A percentile compares a stretch with the other conserved stretches of the same genome.
These are phyloP conservation scores for Haemorhous mexicanus DNA, from an alignment of 2,113 vertebrate genomes.

Conservation along the genomic window DNA sequence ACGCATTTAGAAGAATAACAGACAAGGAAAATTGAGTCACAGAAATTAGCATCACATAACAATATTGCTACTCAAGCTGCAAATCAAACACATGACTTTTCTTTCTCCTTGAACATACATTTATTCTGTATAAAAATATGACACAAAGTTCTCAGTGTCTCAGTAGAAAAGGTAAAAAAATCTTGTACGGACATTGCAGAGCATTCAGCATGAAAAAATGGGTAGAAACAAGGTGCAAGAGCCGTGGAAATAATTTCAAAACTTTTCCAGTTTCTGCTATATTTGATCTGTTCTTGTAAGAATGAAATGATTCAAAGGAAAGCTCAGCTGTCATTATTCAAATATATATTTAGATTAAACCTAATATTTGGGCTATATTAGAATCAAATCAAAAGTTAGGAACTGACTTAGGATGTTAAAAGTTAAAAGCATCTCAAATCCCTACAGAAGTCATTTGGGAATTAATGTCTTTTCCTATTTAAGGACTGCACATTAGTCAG, in stretches of 20 bases:
- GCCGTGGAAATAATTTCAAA: not conserved
- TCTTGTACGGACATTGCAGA: not conserved
- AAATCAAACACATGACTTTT: not conserved
- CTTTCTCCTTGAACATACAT: not conserved
- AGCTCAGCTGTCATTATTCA: not conserved
- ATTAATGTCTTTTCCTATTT: conserved; percentile 23
- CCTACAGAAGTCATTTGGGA: not conserved
- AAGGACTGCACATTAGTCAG: not conserved
- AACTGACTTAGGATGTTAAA: conserved; percentile 14
- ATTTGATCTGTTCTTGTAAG: not conserved
- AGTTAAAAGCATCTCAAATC: conserved; percentile 47
- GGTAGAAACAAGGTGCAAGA: not conserved
- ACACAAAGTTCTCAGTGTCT: not conserved
- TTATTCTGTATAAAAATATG: not conserved
- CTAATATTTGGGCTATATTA: not conserved
- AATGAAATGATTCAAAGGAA: not conserved
- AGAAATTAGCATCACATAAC: not conserved
- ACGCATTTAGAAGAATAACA: not conserved
- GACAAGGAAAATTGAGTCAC: not conserved
- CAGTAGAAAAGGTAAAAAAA: not conserved
- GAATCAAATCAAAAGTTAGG: not conserved
- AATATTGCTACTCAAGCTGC: not conserved
- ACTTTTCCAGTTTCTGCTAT: not conserved
- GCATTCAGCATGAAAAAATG: not conserved
- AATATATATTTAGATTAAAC: not conserved